Base-by-base conservation (phyloP, 2,888 invertebrate genomes). In the Chamaedrilus cognettii region DNA sequence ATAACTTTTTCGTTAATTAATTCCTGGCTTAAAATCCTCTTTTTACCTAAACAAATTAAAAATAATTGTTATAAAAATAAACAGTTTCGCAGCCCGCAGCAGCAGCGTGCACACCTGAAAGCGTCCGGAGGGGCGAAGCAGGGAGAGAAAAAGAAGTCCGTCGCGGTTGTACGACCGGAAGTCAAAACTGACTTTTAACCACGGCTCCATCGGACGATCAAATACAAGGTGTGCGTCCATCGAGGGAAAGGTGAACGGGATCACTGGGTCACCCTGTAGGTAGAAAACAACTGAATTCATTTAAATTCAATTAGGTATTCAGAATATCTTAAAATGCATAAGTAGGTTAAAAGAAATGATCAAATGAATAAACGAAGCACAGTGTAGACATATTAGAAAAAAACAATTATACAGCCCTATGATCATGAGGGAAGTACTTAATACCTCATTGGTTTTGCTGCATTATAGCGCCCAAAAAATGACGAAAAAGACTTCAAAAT, bases 101-200 rank as follows among this genome's bases (percentile, higher is more conserved):
- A 15, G 26, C 55, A 55, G 7, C 7, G 23, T 11, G 7, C 19
- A 5, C 55, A 51, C 51, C 52, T 56, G 56, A 31, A 56, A 61
- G 35, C 74, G 72, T 15, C 35, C 35, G n/a, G n/a, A n/a, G 23
- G 56, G 60, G 23, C 35, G 28, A 68, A 80, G 74, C 7, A 71
- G 65, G 60, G 79, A 77, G 60, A 76, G 75, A 33, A 82, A 73
- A 23, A 83, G 72, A 31, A 82, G 68, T 0, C 80, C 79, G 62
- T 80, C 79, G 19, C 75, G 75, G 65, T 82, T 80, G 64, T 80
- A 80, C 1, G 81, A 79, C 7, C 83, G 72, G 75, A 83, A 83
- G 32, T 80, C 77, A 61, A 83, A 76, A 28, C 70, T 60, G 11
- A 79, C 76, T 19, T 77, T 69, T 3, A 81, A 70, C 7, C 76